A percentile compares a stretch with the other conserved stretches of the same genome.
Evolutionary conservation across 2,113 vertebrate species (phyloP).

Genomic region (Azemiops feae): DNA sequence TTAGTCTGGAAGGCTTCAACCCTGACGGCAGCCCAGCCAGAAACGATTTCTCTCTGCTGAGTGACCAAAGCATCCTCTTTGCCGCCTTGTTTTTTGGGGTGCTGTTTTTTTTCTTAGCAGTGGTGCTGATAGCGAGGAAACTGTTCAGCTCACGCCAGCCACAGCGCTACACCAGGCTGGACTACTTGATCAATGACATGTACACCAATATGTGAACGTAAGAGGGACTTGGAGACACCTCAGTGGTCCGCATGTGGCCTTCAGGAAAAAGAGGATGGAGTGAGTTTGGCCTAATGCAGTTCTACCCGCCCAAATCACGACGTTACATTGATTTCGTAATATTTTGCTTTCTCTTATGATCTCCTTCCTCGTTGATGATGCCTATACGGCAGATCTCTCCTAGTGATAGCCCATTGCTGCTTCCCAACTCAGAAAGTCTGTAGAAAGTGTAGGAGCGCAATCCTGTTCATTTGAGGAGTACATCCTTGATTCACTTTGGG

Average conservation of each 20-base stretch:
- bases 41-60: neutral
- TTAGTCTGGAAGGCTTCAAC: neutral
- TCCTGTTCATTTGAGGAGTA: neutral
- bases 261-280: neutral
- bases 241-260: constrained; percentile 2
- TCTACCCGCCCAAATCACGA: neutral
- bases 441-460: neutral
- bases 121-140: constrained; percentile 60
- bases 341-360: neutral
- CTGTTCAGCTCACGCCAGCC: constrained; percentile 60
- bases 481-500: neutral
- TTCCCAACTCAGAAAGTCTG: neutral
- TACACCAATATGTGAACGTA: constrained; percentile 70
- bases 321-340: neutral
- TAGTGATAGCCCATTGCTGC: no score
- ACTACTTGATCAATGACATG: constrained; percentile 78
- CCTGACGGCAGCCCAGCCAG: neutral
- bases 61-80: constrained; percentile 65
- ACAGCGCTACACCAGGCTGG: constrained; percentile 71
- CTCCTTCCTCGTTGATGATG: neutral
- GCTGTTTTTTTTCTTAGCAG: constrained; percentile 65
- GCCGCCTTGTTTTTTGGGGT: constrained; percentile 71
- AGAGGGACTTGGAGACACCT: neutral
- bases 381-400: neutral
- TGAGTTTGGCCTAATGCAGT: neutral